phyloP scores from a whole-genome alignment of 2,797 vertebrate species.

The Malacoraja senta region DNA sequence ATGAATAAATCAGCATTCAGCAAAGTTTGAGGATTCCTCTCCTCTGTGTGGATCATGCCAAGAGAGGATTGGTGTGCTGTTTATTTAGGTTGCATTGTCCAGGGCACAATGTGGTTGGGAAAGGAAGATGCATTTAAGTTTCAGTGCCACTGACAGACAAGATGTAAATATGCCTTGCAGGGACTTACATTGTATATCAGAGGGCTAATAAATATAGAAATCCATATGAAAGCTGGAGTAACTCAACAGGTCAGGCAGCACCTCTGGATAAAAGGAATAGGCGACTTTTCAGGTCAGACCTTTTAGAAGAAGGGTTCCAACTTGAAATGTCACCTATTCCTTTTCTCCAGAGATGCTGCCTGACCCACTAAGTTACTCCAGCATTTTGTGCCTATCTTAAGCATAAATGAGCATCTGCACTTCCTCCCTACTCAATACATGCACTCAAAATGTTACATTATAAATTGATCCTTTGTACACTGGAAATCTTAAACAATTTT shows the following conservation, averaged over 20 bases:
- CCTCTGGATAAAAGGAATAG: too few relatives aligned
- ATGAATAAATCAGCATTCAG: neutral
- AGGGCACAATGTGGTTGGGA: neutral
- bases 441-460: neutral
- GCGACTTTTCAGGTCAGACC: too few relatives aligned
- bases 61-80: neutral
- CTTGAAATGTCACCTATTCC: too few relatives aligned
- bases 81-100: neutral
- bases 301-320: too few relatives aligned
- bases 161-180: neutral
- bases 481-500: neutral
- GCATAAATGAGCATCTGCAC: too few relatives aligned
- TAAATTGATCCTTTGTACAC: neutral
- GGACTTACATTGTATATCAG: neutral
- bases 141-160: neutral
- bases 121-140: neutral
- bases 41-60: neutral
- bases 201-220: neutral
- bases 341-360: too few relatives aligned
- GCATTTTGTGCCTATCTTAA: too few relatives aligned
- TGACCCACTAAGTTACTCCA: too few relatives aligned
- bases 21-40: neutral
- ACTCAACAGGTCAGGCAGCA: too few relatives aligned
- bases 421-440: neutral
- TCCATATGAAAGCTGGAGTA: neutral